These are phyloP conservation scores for Ashinkailepas kermadecensis DNA, from an alignment of 2,888 invertebrate species.

Conservation along the genomic window DNA sequence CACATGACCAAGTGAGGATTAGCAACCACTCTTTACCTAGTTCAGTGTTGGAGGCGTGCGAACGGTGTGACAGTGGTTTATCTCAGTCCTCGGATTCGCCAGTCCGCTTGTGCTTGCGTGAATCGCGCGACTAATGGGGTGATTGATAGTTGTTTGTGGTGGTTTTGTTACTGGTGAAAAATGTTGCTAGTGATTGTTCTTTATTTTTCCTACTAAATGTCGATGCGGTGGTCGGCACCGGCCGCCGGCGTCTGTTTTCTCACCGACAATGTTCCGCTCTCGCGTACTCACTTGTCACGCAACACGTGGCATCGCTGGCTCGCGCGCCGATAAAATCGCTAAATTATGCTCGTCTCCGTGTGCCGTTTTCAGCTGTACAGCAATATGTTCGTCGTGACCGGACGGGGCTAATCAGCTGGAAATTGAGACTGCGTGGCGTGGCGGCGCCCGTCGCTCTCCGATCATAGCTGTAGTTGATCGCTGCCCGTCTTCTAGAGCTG, in stretches of 20 bases:
- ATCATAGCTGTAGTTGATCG: background rate
- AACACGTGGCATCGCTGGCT: background rate
- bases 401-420: background rate
- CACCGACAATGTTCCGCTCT: background rate
- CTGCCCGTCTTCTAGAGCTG: constrained; percentile 20
- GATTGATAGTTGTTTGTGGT: constrained; percentile 12
- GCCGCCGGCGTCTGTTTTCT: background rate
- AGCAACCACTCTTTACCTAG: constrained; percentile 12
- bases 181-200: constrained; percentile 17
- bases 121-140: constrained; percentile 21
- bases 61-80: background rate
- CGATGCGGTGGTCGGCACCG: background rate
- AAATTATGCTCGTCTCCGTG: background rate
- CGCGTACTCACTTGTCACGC: background rate
- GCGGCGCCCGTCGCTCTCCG: background rate
- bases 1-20: constrained; percentile 3
- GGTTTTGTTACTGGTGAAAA: constrained; percentile 18
- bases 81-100: constrained; percentile 9
- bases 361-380: constrained; percentile 7
- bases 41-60: constrained; percentile 8
- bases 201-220: constrained; percentile 20
- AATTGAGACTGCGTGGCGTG: background rate
- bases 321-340: background rate
- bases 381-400: constrained; percentile 3
- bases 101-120: constrained; percentile 11